Evolutionary conservation across 2,113 vertebrate species (phyloP).

Genomic region (Nematolebias whitei): DNA sequence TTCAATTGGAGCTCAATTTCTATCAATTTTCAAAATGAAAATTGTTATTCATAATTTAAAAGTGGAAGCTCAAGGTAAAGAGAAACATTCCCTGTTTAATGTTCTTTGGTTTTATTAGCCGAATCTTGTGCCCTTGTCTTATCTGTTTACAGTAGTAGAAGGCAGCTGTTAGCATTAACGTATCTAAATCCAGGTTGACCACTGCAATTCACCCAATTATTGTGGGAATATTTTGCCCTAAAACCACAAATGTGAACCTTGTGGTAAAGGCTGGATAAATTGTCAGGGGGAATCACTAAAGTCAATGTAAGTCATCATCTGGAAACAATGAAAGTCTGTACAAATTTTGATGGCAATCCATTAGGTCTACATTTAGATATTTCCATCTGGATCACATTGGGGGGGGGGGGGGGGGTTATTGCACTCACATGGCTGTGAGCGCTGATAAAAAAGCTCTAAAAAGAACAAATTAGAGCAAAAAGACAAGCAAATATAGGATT

Average conservation of each 20-base stretch:
- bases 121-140: not conserved
- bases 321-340: slow-evolving; percentile 12
- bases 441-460: not conserved
- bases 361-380: slow-evolving; percentile 4
- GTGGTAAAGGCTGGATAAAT: not conserved
- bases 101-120: not conserved
- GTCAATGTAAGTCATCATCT: slow-evolving; percentile 5
- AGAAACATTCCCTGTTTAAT: not conserved
- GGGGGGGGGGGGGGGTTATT: not conserved
- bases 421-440: not conserved
- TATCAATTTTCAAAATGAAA: not conserved
- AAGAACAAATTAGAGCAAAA: not conserved
- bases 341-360: slow-evolving; percentile 3
- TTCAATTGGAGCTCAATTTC: not conserved
- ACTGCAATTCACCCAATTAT: slow-evolving; percentile 2
- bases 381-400: slow-evolving; percentile 3
- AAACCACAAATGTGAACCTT: slow-evolving; percentile 20
- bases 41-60: not conserved
- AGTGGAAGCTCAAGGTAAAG: not conserved
- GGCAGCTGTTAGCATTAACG: not conserved
- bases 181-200: not conserved
- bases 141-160: not conserved
- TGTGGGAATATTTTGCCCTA: slow-evolving; percentile 19
- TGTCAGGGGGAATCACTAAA: slow-evolving; percentile 1
- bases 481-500: not conserved